Percentiles rank a stretch among this genome's conserved stretches.
Conservation (phyloP, 1,140 invertebrate species). For the Euura saliciscinereae region DNA sequence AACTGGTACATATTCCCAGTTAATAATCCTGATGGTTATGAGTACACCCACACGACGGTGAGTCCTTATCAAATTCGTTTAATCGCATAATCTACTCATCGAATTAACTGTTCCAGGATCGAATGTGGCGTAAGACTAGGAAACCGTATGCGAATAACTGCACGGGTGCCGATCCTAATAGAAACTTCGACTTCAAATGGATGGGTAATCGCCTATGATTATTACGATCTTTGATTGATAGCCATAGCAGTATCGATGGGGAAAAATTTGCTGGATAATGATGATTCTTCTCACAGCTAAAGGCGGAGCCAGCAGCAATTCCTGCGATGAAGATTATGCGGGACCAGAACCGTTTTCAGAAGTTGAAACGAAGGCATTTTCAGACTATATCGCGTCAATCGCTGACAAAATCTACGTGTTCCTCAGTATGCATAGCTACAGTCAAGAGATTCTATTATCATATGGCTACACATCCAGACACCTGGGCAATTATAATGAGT, state of each 20-base stretch:
- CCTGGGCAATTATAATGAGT: slow-evolving; percentile 62
- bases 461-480: slow-evolving; percentile 57
- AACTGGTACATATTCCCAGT: slow-evolving; percentile 77
- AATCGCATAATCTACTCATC: too few species aligned
- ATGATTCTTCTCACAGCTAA: slow-evolving; percentile 37
- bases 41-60: slow-evolving; percentile 69
- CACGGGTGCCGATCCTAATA: slow-evolving; percentile 73
- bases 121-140: slow-evolving; percentile 79
- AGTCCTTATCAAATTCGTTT: slow-evolving; percentile 32
- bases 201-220: slow-evolving; percentile 47
- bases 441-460: slow-evolving; percentile 65
- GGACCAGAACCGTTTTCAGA: slow-evolving; percentile 72
- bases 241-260: too few species aligned
- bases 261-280: too few species aligned
- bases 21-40: slow-evolving; percentile 82
- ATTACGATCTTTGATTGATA: background rate
- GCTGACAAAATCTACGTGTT: slow-evolving; percentile 59
- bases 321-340: slow-evolving; percentile 67
- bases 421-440: slow-evolving; percentile 66
- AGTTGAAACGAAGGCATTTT: slow-evolving; percentile 64
- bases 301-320: slow-evolving; percentile 64
- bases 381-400: slow-evolving; percentile 54
- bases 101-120: slow-evolving; percentile 55
- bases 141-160: slow-evolving; percentile 61
- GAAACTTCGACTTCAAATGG: slow-evolving; percentile 78